Percentiles rank a stretch among this genome's conserved stretches.
Conservation (phyloP, 2,888 invertebrate genomes). For the Coecobrya sp. region DNA sequence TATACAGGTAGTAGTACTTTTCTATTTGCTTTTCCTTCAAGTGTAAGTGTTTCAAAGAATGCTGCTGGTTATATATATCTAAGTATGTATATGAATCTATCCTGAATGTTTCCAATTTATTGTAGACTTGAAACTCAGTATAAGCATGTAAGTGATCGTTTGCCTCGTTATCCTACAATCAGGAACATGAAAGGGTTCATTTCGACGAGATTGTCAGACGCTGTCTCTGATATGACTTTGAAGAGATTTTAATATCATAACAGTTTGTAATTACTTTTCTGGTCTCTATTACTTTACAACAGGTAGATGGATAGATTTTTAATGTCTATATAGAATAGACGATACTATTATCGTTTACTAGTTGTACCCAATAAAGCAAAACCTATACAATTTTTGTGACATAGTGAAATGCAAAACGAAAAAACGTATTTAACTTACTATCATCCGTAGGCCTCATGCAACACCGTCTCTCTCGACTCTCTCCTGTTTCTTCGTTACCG, state of each 20-base stretch:
- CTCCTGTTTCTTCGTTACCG: slow-evolving; percentile 86
- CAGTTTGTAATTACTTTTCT: slow-evolving; percentile 54
- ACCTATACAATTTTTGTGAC: not conserved
- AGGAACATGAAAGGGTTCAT: slow-evolving; percentile 30
- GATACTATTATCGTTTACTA: not conserved
- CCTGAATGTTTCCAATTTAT: not conserved
- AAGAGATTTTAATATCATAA: slow-evolving; percentile 37
- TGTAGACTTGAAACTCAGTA: not conserved
- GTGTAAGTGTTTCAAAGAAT: not conserved
- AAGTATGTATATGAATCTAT: not conserved
- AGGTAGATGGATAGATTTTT: not conserved
- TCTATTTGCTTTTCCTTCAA: not conserved
- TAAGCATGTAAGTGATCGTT: slow-evolving; percentile 15
- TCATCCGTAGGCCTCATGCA: slow-evolving; percentile 91
- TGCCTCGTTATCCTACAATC: slow-evolving; percentile 48
- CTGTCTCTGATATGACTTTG: slow-evolving; percentile 31
- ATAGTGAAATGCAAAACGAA: not conserved
- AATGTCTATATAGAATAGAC: not conserved
- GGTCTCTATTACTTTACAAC: not conserved
- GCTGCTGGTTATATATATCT: not conserved
- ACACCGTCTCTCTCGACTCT: slow-evolving; percentile 87
- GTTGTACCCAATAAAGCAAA: not conserved
- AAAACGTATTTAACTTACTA: slow-evolving; percentile 89
- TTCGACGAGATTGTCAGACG: slow-evolving; percentile 21
- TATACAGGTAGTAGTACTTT: not conserved